These are phyloP conservation scores for Alces alces DNA, from an alignment of 2,113 vertebrate species.

Conservation along the genomic window DNA sequence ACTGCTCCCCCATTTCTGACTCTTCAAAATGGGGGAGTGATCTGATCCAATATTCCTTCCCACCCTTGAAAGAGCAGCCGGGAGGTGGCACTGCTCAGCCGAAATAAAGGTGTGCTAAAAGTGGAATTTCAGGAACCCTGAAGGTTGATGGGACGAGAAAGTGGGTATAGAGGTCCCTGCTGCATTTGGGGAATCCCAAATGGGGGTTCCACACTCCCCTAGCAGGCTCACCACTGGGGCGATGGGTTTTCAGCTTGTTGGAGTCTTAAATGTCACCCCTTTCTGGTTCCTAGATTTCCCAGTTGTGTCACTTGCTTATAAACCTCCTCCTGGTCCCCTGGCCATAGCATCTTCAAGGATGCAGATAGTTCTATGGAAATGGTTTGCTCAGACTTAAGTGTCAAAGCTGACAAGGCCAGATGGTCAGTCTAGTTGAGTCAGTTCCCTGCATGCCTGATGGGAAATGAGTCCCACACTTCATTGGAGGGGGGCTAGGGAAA, in stretches of 20 bases:
- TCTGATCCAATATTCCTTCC: no score
- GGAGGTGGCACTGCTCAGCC: neutral
- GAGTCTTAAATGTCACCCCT: neutral
- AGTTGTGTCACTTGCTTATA: neutral
- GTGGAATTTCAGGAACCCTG: fast-evolving
- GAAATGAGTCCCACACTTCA: neutral
- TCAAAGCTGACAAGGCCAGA: neutral
- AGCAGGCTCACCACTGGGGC: fast-evolving
- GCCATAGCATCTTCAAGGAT: neutral
- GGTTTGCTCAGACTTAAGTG: neutral
- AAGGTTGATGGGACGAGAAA: neutral
- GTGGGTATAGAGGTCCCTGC: neutral
- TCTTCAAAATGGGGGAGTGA: neutral
- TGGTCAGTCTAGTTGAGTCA: neutral
- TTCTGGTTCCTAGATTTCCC: neutral
- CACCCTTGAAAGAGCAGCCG: neutral
- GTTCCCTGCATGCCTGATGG: neutral
- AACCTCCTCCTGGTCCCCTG: neutral
- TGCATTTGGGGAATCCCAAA: neutral
- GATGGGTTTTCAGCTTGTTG: neutral
- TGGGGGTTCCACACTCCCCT: no score
- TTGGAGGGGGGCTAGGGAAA: neutral
- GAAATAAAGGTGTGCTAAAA: fast-evolving
- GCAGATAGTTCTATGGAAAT: neutral
- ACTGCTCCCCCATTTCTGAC: neutral